Base-by-base conservation (phyloP, 2,888 invertebrate genomes). In the Oxyteleia sp. region DNA sequence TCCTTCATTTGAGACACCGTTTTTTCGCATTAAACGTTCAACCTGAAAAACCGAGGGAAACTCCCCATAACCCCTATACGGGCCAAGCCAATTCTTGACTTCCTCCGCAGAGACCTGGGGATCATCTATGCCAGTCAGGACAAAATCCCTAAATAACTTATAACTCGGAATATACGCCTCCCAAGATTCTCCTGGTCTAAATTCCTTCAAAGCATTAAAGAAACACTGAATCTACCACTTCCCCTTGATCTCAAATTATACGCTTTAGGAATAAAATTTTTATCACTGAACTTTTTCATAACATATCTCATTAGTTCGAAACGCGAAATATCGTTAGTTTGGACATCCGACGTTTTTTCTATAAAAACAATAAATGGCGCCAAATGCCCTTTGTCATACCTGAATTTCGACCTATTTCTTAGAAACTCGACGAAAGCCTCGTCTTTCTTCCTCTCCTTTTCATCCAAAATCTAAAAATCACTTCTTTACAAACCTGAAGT, bases 121-220 rank as follows among this genome's bases (percentile, higher is more conserved):
- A 45, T 61, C 61, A 8, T 45, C 26, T 1, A 61, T 8, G 11
- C 61, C 61, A 7, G 15, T 26, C 2, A 61, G 13, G 10, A 61
- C 45, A 38, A 61, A 61, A 11, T 43, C 20, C 10, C 45, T 61
- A 15, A 26, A 45, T 4, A 61, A 45, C 29, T 45, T 61, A 29
- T 15, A 45, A n/a, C 8, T 15, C 2, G 61, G 61, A 8, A 43
- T 45, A 16, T 26, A 61, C 4, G 61, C 61, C 11, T 26, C 29
- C 61, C 61, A 61, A 2, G 11, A 16, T 45, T 29, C 61, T 11
- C 13, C 16, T 3, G 20, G 15, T 11, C n/a, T 4, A n/a, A 38
- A 38, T 13, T 26, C 2, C 1, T 45, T 13, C 0, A 26, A 10
- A 5, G 43, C 7, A 45, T 61, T 61, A 11, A 61, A 61, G 8